phyloP scores from a whole-genome alignment of 2,888 invertebrate genomes.

The Unio delphinus region DNA sequence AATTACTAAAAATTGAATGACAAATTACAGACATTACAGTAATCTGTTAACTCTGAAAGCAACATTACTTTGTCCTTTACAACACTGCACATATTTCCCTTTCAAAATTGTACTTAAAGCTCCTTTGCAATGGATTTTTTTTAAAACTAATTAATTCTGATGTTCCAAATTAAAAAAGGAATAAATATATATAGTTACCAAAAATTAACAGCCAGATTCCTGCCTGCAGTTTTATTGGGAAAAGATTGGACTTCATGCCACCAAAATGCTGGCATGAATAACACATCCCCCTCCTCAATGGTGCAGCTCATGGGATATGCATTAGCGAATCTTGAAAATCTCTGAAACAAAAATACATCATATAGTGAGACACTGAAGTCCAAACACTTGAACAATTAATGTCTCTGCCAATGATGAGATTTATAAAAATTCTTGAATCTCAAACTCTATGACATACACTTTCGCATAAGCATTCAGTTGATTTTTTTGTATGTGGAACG shows the following conservation, averaged over 20 bases:
- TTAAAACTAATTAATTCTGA: neutral
- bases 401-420: no score
- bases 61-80: no score
- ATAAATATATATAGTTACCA: conserved; percentile 45
- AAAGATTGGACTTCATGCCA: conserved; percentile 70
- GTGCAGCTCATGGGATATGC: conserved; percentile 65
- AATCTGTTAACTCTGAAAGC: no score
- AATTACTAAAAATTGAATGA: no score
- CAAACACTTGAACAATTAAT: neutral
- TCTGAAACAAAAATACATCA: conserved; percentile 41
- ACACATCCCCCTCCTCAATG: conserved; percentile 64
- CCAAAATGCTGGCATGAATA: conserved; percentile 69
- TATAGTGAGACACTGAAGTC: neutral
- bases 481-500: no score
- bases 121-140: no score
- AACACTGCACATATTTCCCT: no score
- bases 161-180: neutral
- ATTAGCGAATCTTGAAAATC: conserved; percentile 61
- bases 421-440: no score
- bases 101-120: no score
- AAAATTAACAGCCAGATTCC: conserved; percentile 68
- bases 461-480: no score
- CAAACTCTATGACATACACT: no score
- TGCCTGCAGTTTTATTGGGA: conserved; percentile 48
- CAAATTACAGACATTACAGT: no score